phyloP scores from a whole-genome alignment of 2,113 vertebrate species.

The Ailuropoda melanoleuca region DNA sequence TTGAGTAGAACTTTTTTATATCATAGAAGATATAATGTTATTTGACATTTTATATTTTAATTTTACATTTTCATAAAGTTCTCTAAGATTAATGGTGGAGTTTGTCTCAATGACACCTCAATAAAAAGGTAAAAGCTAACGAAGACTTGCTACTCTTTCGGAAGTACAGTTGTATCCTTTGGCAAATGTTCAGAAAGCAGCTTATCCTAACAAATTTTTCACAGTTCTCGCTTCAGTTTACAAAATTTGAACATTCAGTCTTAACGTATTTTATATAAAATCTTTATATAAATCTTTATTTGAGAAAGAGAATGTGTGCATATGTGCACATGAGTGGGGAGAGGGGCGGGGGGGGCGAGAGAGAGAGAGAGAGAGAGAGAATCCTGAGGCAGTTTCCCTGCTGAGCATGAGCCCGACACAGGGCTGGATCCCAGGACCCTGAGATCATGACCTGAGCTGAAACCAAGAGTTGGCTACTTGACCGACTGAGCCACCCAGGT shows the following conservation, averaged over 20 bases:
- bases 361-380: background rate
- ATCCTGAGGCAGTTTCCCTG: background rate
- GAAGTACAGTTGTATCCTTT: background rate
- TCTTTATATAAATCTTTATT: background rate
- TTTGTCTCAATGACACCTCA: background rate
- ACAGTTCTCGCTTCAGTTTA: background rate
- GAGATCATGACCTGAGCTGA: background rate
- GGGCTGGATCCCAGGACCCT: background rate
- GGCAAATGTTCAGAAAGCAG: background rate
- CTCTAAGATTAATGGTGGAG: background rate
- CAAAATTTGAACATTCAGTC: background rate
- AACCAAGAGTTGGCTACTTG: background rate
- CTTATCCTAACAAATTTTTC: background rate
- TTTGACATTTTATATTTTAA: background rate
- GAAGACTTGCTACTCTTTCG: background rate
- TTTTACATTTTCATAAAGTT: slow-evolving; percentile 21
- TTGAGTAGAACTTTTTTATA: background rate
- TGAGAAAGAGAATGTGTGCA: background rate
- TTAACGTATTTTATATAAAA: background rate
- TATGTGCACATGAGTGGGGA: background rate
- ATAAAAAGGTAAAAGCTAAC: background rate
- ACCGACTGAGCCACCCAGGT: background rate
- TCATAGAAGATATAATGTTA: background rate
- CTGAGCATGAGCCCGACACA: background rate
- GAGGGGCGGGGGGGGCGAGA: background rate